Conservation (phyloP, 2,888 invertebrate genomes). For the Ptychoptera albimana region DNA sequence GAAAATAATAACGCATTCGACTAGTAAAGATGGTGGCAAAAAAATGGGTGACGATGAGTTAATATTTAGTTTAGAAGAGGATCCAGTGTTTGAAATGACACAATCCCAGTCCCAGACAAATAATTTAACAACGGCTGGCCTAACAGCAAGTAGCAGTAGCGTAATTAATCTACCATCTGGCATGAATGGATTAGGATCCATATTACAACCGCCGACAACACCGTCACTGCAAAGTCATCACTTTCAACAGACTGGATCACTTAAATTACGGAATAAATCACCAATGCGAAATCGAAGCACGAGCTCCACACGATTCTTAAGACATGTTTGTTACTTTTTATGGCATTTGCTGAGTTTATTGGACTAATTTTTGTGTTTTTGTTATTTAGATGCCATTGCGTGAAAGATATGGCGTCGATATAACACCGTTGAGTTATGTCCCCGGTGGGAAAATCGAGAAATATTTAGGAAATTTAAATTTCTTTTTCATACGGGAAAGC, state of each 20-base stretch:
- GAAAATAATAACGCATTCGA: constrained; percentile 22
- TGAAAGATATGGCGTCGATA: constrained; percentile 45
- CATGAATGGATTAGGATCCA: background rate
- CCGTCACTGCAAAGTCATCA: constrained; percentile 17
- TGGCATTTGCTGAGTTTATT: constrained; percentile 2
- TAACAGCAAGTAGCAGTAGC: background rate
- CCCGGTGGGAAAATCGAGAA: constrained; percentile 63
- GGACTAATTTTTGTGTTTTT: background rate
- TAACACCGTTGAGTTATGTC: constrained; percentile 66
- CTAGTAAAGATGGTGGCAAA: constrained; percentile 23
- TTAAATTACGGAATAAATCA: constrained; percentile 37
- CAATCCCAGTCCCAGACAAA: background rate
- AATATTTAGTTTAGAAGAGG: constrained; percentile 73
- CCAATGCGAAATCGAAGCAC: constrained; percentile 30
- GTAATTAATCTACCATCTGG: constrained; percentile 5
- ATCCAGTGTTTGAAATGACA: constrained; percentile 33
- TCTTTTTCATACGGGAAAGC: constrained; percentile 90
- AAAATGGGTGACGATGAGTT: constrained; percentile 49
- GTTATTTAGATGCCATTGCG: constrained; percentile 21
- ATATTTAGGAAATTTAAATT: constrained; percentile 79
- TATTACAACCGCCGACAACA: constrained; percentile 13
- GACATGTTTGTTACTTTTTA: constrained; percentile 19
- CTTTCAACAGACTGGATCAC: constrained; percentile 21
- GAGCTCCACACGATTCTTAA: constrained; percentile 12
- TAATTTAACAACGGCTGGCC: background rate